These are phyloP conservation scores for Amphipoea lucens DNA, from an alignment of 2,888 invertebrate genomes.

Conservation along the genomic window DNA sequence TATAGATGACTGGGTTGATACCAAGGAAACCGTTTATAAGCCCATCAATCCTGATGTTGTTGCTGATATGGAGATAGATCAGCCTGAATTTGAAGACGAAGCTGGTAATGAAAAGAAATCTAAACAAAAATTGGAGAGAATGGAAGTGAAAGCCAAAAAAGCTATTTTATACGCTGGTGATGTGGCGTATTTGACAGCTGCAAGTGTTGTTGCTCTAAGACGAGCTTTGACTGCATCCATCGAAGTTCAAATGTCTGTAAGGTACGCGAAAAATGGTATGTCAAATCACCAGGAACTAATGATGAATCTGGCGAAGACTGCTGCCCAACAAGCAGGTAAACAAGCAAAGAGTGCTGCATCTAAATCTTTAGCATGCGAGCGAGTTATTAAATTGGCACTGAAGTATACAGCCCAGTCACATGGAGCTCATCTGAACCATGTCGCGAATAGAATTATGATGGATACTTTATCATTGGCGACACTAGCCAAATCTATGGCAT, in stretches of 20 bases:
- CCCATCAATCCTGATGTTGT: conserved; percentile 80
- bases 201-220: conserved; percentile 86
- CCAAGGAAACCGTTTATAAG: conserved; percentile 78
- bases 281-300: conserved; percentile 87
- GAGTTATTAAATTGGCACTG: conserved; percentile 84
- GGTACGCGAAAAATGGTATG: conserved; percentile 86
- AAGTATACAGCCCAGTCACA: conserved; percentile 87
- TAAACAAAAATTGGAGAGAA: conserved; percentile 82
- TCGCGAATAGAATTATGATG: conserved; percentile 87
- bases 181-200: conserved; percentile 87
- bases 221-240: conserved; percentile 87
- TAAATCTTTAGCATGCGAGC: conserved; percentile 85
- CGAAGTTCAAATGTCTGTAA: conserved; percentile 87
- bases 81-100: conserved; percentile 82
- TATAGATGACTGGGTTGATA: conserved; percentile 82
- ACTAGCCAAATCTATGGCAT: conserved; percentile 87
- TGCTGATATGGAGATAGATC: conserved; percentile 86
- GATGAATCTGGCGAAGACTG: conserved; percentile 88
- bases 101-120: conserved; percentile 78
- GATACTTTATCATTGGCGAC: conserved; percentile 85
- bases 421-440: conserved; percentile 86
- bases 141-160: conserved; percentile 87
- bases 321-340: conserved; percentile 88
- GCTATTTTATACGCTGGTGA: conserved; percentile 88
- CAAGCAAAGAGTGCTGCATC: conserved; percentile 87